A percentile compares a stretch with the other conserved stretches of the same genome.
phyloP scores from a whole-genome alignment of 1,140 invertebrate species.

The Lasaia peninsularis region DNA sequence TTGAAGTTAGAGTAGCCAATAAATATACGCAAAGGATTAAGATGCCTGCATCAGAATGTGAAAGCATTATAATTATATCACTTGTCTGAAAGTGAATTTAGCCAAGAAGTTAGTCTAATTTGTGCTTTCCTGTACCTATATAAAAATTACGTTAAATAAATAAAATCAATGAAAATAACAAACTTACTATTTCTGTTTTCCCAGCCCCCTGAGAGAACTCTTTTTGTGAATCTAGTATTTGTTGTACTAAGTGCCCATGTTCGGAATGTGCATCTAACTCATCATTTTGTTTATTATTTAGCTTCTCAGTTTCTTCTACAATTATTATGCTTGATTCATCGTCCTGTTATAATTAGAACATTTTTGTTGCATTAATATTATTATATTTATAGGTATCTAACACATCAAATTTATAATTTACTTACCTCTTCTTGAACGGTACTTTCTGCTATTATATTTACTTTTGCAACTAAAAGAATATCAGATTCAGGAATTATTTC shows the following conservation, averaged over 20 bases:
- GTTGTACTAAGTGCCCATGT: slow-evolving; percentile 87
- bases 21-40: too few relatives aligned
- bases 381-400: background rate
- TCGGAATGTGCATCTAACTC: slow-evolving; percentile 46
- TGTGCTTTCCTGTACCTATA: too few relatives aligned
- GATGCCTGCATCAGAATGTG: too few relatives aligned
- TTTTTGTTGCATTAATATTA: slow-evolving; percentile 2
- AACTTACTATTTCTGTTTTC: slow-evolving; percentile 76
- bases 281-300: slow-evolving; percentile 31
- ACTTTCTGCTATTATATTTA: slow-evolving; percentile 85
- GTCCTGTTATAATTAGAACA: slow-evolving; percentile 55
- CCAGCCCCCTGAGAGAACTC: slow-evolving; percentile 71
- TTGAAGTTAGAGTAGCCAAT: too few relatives aligned
- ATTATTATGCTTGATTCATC: slow-evolving; percentile 79
- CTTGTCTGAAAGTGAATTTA: too few relatives aligned
- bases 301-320: slow-evolving; percentile 52
- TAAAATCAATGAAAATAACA: too few relatives aligned
- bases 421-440: slow-evolving; percentile 74
- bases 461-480: slow-evolving; percentile 78
- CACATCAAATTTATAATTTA: background rate
- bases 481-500: slow-evolving; percentile 76
- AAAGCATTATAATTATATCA: too few relatives aligned
- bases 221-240: slow-evolving; percentile 88
- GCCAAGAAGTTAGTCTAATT: too few relatives aligned
- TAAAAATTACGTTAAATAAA: too few relatives aligned